Base-by-base conservation (phyloP, 2,888 invertebrate genomes). In the Abscondita cerata region DNA sequence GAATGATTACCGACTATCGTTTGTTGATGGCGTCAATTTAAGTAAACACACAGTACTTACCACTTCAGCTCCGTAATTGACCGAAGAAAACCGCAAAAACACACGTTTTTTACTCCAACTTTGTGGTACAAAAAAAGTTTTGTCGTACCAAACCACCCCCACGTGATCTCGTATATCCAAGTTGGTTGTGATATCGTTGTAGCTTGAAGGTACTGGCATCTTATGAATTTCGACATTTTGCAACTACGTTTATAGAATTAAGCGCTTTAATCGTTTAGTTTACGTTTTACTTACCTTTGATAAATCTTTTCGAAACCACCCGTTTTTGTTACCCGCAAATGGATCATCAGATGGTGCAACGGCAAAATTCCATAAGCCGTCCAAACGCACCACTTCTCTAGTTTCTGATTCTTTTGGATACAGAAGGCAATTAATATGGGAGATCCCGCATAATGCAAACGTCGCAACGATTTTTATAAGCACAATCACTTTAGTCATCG, bases 121-220 rank as follows among this genome's bases (percentile, higher is more conserved):
- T 16, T 82, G 78, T 0, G 95, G 92, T n/a, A 92, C 88, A 79
- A 88, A 92, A 81, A 97, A 96, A 11, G 86, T 86, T n/a, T 90
- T 84, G 76, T 96, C 93, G 79, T 98, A 98, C 98, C 98, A 99
- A 11, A 94, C 98, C 74, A 96, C 88, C 0, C 98, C 98, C 1
- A 98, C 90, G 81, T 97, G 96, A 81, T 98, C 96, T 11, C 97
- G 83, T 1, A 97, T 78, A 0, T 84, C 81, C 18, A 83, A 84
- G 54, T 94, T 91, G 53, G 92, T 89, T 0, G 94, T 94, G 11
- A 99, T 87, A 78, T 99, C 98, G 78, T 98, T 98, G 84, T 92
- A 98, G 60, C 96, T 96, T 0, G 95, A 89, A 0, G 98, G 98
- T 13, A 98, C 98, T 5, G 98, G 97, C 96, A 98, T 98, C 16